Base-by-base conservation (phyloP, 2,888 invertebrate genomes). In the Papilio protenor region DNA sequence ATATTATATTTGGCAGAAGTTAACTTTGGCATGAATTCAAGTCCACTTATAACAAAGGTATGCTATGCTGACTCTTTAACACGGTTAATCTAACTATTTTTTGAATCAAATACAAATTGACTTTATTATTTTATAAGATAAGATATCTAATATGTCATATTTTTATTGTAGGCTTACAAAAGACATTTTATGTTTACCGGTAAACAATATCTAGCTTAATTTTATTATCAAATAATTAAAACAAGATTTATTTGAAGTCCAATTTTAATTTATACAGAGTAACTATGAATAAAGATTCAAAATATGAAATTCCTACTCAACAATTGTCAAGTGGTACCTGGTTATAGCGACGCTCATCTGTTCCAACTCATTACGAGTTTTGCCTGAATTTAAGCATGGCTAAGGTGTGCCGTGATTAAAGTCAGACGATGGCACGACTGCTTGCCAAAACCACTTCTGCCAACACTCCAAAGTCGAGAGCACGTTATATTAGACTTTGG, bases 361-460 rank as follows among this genome's bases (percentile, higher is more conserved):
- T 87, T 89, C 88, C 87, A 85, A 89, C 89, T 92, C 92, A 92
- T 93, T 92, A 93, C 84, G 88, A 90, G 89, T 90, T 90, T 87
- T 88, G 85, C 88, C 86, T 86, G 85, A 76, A 73, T 86, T 87
- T 88, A 88, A 90, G 89, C 88, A 85, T 83, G 85, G 88, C 87
- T 89, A 91, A 91, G 92, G 91, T 92, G 89, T 85, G 85, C 87
- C 87, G 88, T 91, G 91, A 92, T 93, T 92, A 93, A 79, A 91
- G 91, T 86, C 87, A 89, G 89, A 87, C 89, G 88, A 87, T 85
- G 86, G 88, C 88, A 82, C 86, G 87, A 85, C 87, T 89, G 88
- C 90, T 88, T 91, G 91, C 92, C 94, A 94, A 93, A 92, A 91
- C 92, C 92, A 91, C 92, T 93, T 89, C 86, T 92, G 84, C 87